Percentiles rank a stretch among this genome's conserved stretches.
phyloP scores from a whole-genome alignment of 2,113 vertebrate genomes.

The Spheniscus mendiculus region DNA sequence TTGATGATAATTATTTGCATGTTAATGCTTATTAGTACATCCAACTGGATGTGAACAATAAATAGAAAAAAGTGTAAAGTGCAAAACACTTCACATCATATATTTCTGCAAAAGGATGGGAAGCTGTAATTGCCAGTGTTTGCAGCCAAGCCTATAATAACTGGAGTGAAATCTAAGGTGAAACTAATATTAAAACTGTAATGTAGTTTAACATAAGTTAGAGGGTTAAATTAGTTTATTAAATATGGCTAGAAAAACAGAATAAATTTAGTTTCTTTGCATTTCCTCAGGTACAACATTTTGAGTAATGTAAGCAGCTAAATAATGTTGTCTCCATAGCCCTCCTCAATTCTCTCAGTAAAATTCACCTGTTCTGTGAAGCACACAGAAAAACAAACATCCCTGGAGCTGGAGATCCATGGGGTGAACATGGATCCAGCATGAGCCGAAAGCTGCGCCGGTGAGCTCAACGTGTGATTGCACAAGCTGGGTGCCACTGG shows the following conservation, averaged over 20 bases:
- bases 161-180: slow-evolving; percentile 13
- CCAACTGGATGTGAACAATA: slow-evolving; percentile 40
- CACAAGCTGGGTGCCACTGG: no score
- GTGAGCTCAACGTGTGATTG: rapidly evolving
- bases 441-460: rapidly evolving
- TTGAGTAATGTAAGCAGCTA: neutral
- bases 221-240: neutral
- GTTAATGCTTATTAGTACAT: slow-evolving; percentile 53
- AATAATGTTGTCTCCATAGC: neutral
- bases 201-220: neutral
- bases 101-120: neutral
- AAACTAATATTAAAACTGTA: neutral
- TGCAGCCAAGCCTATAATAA: slow-evolving; percentile 1
- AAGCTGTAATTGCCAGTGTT: slow-evolving; percentile 8
- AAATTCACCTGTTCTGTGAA: neutral
- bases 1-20: slow-evolving; percentile 60
- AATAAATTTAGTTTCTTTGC: neutral
- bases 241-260: neutral
- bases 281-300: neutral
- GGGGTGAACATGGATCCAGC: neutral
- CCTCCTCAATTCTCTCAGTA: neutral
- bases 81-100: neutral
- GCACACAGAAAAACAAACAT: neutral
- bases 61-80: slow-evolving; percentile 28
- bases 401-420: neutral